phyloP scores from a whole-genome alignment of 64 coral and sea anemone species.

The Pocillopora verrucosa region DNA sequence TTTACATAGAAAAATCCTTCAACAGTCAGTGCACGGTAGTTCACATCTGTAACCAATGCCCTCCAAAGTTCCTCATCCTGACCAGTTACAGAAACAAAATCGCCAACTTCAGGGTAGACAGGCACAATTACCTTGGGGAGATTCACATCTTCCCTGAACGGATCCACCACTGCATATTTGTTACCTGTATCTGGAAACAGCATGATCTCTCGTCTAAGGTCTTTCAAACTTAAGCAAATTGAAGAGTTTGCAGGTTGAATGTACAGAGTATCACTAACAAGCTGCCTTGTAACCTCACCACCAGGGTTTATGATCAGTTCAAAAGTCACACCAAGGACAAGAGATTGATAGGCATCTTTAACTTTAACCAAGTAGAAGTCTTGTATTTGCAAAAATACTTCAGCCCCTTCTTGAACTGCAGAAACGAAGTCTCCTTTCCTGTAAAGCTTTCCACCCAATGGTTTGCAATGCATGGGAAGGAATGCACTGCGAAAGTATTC shows the following conservation, averaged over 20 bases:
- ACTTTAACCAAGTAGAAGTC: slow-evolving; percentile 28
- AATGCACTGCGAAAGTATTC: slow-evolving; percentile 41
- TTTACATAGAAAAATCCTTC: slow-evolving; percentile 25
- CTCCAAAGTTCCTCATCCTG: slow-evolving; percentile 1
- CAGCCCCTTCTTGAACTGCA: slow-evolving; percentile 12
- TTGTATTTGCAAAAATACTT: slow-evolving; percentile 22
- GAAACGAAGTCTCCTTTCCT: slow-evolving; percentile 54
- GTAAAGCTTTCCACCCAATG: slow-evolving; percentile 44
- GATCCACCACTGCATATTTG: slow-evolving; percentile 44
- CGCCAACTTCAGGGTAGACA: slow-evolving; percentile 33
- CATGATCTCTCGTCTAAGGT: slow-evolving; percentile 18
- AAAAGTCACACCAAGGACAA: slow-evolving; percentile 27
- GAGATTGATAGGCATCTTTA: slow-evolving; percentile 18
- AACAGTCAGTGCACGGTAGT: not conserved
- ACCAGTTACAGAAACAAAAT: not conserved
- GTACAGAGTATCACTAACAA: slow-evolving; percentile 48
- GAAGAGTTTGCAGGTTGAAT: slow-evolving; percentile 13
- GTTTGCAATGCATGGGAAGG: slow-evolving; percentile 44
- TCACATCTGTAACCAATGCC: slow-evolving; percentile 7
- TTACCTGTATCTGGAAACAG: slow-evolving; percentile 36
- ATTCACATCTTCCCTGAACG: not conserved
- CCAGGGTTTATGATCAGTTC: not conserved
- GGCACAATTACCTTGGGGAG: slow-evolving; percentile 36
- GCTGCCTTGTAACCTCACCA: slow-evolving; percentile 14
- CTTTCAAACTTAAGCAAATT: slow-evolving; percentile 22